phyloP scores from a whole-genome alignment of 2,888 invertebrate species.

The Hecatera dysodea region DNA sequence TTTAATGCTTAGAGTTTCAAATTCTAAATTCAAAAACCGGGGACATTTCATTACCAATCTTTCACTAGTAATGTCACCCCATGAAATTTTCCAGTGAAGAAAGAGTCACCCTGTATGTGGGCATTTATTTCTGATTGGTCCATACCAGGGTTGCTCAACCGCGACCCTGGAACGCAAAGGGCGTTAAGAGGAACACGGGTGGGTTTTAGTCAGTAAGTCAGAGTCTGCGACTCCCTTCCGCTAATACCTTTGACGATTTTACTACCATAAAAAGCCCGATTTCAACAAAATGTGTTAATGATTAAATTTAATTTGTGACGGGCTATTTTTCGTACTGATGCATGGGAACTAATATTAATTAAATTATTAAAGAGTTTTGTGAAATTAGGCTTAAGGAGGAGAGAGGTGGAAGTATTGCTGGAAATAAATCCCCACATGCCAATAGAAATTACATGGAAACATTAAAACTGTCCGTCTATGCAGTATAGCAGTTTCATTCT shows the following conservation, averaged over 20 bases:
- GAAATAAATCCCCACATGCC: conserved; percentile 24
- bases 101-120: conserved; percentile 8
- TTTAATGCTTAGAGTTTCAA: not conserved
- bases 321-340: not conserved
- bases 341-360: not conserved
- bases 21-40: not conserved
- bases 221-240: no score
- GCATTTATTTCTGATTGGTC: conserved; percentile 44
- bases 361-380: not conserved
- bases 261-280: no score
- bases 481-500: conserved; percentile 23
- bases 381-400: not conserved
- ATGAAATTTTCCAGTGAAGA: not conserved
- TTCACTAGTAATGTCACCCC: not conserved
- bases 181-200: no score
- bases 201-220: no score
- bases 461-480: not conserved
- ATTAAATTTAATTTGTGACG: not conserved
- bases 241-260: no score
- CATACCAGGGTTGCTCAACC: no score
- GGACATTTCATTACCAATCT: not conserved
- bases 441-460: conserved; percentile 8
- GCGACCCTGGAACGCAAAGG: no score
- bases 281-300: not conserved
- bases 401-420: not conserved